Conservation (phyloP, 2,113 vertebrate species). For the Spermophilus dauricus region DNA sequence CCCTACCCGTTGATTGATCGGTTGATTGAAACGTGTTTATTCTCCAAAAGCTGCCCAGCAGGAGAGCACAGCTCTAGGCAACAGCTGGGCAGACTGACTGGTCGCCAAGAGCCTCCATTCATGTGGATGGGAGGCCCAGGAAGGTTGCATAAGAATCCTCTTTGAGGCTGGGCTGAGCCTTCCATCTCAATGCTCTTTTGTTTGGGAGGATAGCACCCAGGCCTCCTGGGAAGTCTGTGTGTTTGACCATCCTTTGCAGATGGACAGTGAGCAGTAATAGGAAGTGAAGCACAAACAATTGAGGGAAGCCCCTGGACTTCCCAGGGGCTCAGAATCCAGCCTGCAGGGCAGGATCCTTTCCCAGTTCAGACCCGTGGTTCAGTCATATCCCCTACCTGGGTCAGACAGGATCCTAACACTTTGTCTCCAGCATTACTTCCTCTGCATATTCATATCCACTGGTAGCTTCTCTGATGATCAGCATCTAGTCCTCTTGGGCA, state of each 20-base stretch:
- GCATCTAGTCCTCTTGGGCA: neutral
- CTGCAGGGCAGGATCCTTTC: neutral
- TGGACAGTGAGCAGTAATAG: constrained; percentile 26
- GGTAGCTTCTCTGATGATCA: neutral
- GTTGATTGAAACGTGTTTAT: constrained; percentile 69
- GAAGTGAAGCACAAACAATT: constrained; percentile 62
- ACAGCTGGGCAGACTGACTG: constrained; percentile 63
- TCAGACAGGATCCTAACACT: neutral
- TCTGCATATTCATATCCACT: neutral
- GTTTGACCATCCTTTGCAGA: constrained; percentile 75
- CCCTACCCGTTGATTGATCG: constrained; percentile 59
- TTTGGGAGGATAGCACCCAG: constrained; percentile 60
- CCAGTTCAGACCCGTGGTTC: neutral
- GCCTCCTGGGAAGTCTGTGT: constrained; percentile 66
- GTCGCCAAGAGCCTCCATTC: constrained; percentile 70
- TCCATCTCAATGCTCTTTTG: constrained; percentile 83
- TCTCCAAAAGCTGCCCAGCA: constrained; percentile 70
- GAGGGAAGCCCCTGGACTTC: constrained; percentile 25
- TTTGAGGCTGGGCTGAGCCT: constrained; percentile 58
- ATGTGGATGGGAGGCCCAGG: constrained; percentile 70
- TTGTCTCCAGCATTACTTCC: constrained; percentile 14
- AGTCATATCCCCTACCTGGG: neutral
- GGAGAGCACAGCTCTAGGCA: constrained; percentile 51
- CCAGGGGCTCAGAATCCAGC: constrained; percentile 36
- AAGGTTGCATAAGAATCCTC: constrained; percentile 78